Base-by-base conservation (phyloP, 1,140 invertebrate species). In the Orius laevigatus region DNA sequence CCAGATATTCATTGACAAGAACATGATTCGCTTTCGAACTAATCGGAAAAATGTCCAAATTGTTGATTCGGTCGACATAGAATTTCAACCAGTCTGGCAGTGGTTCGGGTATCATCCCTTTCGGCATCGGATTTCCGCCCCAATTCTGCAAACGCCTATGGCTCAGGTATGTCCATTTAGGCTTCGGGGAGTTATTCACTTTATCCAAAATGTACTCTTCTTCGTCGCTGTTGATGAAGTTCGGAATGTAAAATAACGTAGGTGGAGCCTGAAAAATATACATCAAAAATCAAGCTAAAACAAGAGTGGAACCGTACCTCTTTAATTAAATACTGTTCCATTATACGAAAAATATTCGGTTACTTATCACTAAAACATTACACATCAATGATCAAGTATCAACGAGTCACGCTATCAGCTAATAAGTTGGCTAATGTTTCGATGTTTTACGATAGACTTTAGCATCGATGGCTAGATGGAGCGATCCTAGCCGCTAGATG, bases 121-220 rank as follows among this genome's bases (percentile, higher is more conserved):
- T 92, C 1, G 72, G 70, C 64, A 93, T 88, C 4, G 90, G 91
- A 38, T 92, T 68, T 0, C 93, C 92, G 58, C 94, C 94, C 81
- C 93, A 98, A 65, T 97, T 96, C 66, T 98, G 90, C 9, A 98
- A 67, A 55, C 91, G 72, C 52, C 94, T 71, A 62, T 95, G 83
- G 14, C 78, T 78, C 20, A 98, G 68, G 60, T 88, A 82, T 3
- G 87, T 93, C 94, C 94, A 98, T 66, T 95, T 95, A 32, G 92
- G 90, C 62, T 89, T 84, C 6, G 94, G 92, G 16, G 76, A 76
- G 41, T 66, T 66, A 60, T 91, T 80, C 9, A 97, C 76, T 52
- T 74, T 70, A 38, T 73, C 69, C 32, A 84, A 60, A 49, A 97
- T 73, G 19, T 69, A 59, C 35, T 68, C 61, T 65, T 97, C 93